These are phyloP conservation scores for Micrasema minimum DNA, from an alignment of 1,140 invertebrate genomes.

Conservation along the genomic window DNA sequence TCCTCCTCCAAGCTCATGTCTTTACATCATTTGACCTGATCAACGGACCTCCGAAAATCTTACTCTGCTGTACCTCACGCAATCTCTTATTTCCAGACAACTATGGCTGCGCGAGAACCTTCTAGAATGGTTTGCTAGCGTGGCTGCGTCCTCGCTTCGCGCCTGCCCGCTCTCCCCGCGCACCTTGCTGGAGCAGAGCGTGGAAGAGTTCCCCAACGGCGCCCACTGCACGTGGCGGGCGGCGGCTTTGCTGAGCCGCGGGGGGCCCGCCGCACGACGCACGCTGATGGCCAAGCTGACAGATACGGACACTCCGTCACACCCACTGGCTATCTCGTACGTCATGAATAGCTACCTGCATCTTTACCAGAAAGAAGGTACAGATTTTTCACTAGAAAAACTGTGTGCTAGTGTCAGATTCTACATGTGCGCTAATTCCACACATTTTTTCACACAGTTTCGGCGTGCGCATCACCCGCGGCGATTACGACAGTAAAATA, in stretches of 20 bases:
- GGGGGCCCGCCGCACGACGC: constrained; percentile 27
- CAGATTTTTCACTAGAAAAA: too few relatives aligned
- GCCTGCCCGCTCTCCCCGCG: constrained; percentile 16
- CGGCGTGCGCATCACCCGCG: too few relatives aligned
- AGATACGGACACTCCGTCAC: constrained; percentile 28
- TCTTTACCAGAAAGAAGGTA: constrained; percentile 48
- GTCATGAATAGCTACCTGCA: constrained; percentile 42
- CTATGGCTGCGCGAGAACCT: constrained; percentile 45
- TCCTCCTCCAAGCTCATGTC: too few relatives aligned
- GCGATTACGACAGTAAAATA: too few relatives aligned
- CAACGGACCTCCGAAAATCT: too few relatives aligned
- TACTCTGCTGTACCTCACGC: too few relatives aligned
- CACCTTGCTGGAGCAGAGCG: background rate
- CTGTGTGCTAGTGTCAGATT: too few relatives aligned
- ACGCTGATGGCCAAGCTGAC: constrained; percentile 33
- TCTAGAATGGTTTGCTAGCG: constrained; percentile 37
- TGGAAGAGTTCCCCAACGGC: constrained; percentile 45
- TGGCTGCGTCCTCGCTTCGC: background rate
- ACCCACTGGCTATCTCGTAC: constrained; percentile 33
- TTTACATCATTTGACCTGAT: too few relatives aligned
- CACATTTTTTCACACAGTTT: too few relatives aligned
- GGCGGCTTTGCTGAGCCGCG: background rate
- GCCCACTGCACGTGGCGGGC: constrained; percentile 23
- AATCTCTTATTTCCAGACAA: constrained; percentile 45
- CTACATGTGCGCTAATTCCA: too few relatives aligned